Evolutionary conservation across 1,140 invertebrate species (phyloP).

Genomic region (Calycopis cecrops): DNA sequence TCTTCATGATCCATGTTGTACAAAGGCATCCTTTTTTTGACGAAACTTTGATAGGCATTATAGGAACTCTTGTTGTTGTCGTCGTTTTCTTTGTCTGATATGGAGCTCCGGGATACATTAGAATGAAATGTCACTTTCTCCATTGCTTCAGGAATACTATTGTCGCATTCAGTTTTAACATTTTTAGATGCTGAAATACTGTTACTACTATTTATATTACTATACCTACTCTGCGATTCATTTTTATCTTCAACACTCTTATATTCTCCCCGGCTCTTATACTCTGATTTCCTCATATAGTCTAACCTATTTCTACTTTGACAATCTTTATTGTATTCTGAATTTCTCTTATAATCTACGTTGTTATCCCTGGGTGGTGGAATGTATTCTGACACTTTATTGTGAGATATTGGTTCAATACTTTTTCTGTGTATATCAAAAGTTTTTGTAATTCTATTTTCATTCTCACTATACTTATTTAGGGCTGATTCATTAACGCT

Average conservation of each 20-base stretch:
- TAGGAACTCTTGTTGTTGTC: conserved; percentile 20
- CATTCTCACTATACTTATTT: not conserved
- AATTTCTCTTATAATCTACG: no score
- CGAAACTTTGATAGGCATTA: conserved; percentile 37
- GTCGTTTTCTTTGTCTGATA: conserved; percentile 15
- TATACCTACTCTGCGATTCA: not conserved
- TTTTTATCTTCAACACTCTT: not conserved
- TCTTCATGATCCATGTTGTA: conserved; percentile 18
- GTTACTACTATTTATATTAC: no score
- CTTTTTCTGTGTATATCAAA: conserved; percentile 1
- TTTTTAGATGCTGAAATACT: no score
- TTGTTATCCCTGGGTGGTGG: no score
- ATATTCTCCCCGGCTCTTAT: not conserved
- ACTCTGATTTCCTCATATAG: not conserved
- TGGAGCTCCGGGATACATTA: not conserved
- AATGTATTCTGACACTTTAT: not conserved
- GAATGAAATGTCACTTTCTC: no score
- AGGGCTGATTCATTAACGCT: conserved; percentile 39
- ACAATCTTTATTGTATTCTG: no score
- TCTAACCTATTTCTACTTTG: not conserved
- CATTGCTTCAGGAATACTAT: no score
- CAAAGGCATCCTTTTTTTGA: conserved; percentile 37
- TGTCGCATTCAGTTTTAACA: no score
- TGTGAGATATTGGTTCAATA: not conserved
- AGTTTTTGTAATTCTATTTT: not conserved